These are phyloP conservation scores for Eupithecia pulchellata DNA, from an alignment of 2,888 invertebrate genomes.

Conservation along the genomic window DNA sequence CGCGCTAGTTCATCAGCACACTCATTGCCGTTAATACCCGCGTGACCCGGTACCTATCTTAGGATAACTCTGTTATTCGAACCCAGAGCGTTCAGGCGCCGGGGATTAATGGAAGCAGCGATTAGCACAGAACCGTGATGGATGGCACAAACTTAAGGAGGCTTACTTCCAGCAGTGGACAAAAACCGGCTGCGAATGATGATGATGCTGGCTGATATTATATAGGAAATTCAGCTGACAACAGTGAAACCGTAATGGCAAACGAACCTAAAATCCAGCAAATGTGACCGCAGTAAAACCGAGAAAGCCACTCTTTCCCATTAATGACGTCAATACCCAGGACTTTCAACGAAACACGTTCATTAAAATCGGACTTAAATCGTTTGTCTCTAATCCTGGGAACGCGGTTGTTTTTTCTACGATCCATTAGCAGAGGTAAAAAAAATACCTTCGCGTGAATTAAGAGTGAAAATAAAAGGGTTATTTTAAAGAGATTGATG, in stretches of 20 bases:
- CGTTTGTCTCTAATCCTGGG: constrained; percentile 53
- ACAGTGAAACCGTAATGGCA: constrained; percentile 20
- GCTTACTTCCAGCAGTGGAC: too few relatives aligned
- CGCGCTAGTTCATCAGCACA: too few relatives aligned
- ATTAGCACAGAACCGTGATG: too few relatives aligned
- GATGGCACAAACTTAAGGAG: too few relatives aligned
- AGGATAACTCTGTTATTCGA: too few relatives aligned
- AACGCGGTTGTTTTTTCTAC: constrained; percentile 59
- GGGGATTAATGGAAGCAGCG: too few relatives aligned
- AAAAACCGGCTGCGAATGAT: too few relatives aligned
- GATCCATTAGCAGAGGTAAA: constrained; percentile 65
- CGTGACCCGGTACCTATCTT: too few relatives aligned
- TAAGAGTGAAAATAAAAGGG: constrained; percentile 60
- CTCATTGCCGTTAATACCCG: too few relatives aligned
- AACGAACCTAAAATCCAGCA: constrained; percentile 46
- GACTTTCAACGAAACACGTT: constrained; percentile 42
- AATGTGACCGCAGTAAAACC: constrained; percentile 33
- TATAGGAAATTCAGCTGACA: background rate
- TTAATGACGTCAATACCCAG: constrained; percentile 29
- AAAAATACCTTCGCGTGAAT: constrained; percentile 62
- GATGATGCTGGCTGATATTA: background rate
- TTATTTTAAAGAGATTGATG: constrained; percentile 49
- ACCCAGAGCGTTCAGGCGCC: too few relatives aligned
- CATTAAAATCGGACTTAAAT: constrained; percentile 59
- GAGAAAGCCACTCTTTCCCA: constrained; percentile 23